Base-by-base conservation (phyloP, 2,113 vertebrate genomes). In the Albula goreensis region DNA sequence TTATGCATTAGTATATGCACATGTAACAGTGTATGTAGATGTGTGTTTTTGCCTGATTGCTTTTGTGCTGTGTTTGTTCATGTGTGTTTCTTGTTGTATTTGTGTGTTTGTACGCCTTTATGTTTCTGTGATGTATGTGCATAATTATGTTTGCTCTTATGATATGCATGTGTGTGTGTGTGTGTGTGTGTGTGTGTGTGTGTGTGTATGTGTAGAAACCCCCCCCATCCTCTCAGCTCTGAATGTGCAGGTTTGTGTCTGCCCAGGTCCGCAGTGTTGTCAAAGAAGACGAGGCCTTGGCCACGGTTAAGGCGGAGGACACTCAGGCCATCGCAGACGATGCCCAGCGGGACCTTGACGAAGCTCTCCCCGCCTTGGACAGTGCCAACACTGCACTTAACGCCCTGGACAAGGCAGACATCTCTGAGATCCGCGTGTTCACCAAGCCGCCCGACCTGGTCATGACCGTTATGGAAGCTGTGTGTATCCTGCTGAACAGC, bases 391-490 rank as follows among this genome's bases (percentile, higher is more conserved):
- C 91, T 88, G 96, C 96, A 0, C 93, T 97, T 77, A 95, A 94
- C 52, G 94, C 97, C n/a, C 93, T 98, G 78, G 94, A 98, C 90
- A 98, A 96, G 90, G 95, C 95, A 1, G 96, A 96, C 89, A 97
- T 98, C 87, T 96, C 97, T 53, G 97, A 97, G 94, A 95, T 97
- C 81, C 93, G 96, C 85, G 96, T 96, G 85, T 97, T 98, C 89
- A 95, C 95, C 85, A 97, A 97, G 84, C 96, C 96, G 5, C 96
- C 96, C 8, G 95, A 96, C 88, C 17, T 97, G 60, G 95, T 97
- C 89, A 97, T 95, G 96, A 97, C 94, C 0, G 96, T 97, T 25
- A 97, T 97, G 96, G 96, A 97, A 92, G 94, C 94, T 0, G 94
- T 97, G 84, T 96, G 94, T 90, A 96, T 97, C 91, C 93, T 97